Evolutionary conservation across 2,888 invertebrate species (phyloP), one percentile per base, ranked within the genome.

Genomic region (Papilio gigon): DNA sequence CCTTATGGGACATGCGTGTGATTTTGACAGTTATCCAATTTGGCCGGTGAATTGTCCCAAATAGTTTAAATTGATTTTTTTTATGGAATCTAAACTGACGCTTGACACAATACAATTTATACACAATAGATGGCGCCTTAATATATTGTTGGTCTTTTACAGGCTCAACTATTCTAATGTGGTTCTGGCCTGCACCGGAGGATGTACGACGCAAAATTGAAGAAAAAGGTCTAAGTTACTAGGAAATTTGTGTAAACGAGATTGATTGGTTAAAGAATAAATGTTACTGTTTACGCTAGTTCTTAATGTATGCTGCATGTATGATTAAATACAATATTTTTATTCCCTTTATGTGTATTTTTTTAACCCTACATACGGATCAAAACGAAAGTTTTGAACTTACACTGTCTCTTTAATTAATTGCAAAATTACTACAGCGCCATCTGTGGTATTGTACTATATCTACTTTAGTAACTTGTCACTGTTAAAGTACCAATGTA

Each of bases 111-210:
- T n/a, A n/a, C n/a, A 42, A 17, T 17, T 42, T 5, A 5, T 42
- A n/a, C n/a, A 5, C 4, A 42, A 47, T 47, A 65, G 59, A 59
- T 44, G 65, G 44, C 59, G 27, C 35, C 44, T 17, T 17, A n/a
- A 33, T 33, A 33, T 9, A 20, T 25, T 61, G 11, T 4, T 61
- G 14, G 65, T 70, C 66, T 66, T 22, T 84, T 80, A 3, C 83
- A 91, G 91, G 84, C 1, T 85, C 91, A 17, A 87, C 86, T 0
- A 61, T 88, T 5, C 76, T 91, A 0, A 87, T 92, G 84, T 40
- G 84, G 4, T 87, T 91, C 64, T 91, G 92, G 91, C 91, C 91
- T 0, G 83, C 86, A 63, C 89, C 90, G 0, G 84, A 86, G 44
- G 80, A 80, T 69, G 84, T 91, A 20, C 77, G 90, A 59, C 81